Evolutionary conservation across 92 coral and sea anemone species (phyloP).

Genomic region (Paramuricea clavata): DNA sequence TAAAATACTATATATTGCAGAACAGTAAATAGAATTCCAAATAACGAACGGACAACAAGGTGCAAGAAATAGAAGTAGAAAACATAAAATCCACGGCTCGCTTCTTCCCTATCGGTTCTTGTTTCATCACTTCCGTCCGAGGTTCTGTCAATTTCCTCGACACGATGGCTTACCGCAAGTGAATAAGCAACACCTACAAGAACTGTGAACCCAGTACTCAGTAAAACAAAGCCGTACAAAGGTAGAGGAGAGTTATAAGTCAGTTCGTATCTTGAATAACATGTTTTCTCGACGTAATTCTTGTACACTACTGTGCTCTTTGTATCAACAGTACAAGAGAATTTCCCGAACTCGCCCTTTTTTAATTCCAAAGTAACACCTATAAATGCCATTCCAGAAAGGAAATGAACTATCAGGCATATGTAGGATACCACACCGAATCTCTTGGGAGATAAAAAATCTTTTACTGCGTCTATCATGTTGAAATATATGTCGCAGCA

Average conservation of each 20-base stretch:
- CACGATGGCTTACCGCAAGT: slow-evolving; percentile 54
- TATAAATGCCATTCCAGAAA: too few species aligned
- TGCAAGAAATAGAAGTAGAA: slow-evolving; percentile 10
- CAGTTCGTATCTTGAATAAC: slow-evolving; percentile 63
- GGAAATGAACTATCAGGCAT: too few species aligned
- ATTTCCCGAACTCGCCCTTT: not conserved
- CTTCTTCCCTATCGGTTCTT: slow-evolving; percentile 44
- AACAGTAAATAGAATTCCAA: not conserved
- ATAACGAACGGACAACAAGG: not conserved
- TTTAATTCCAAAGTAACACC: too few species aligned
- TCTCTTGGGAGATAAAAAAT: too few species aligned
- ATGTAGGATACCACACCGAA: too few species aligned
- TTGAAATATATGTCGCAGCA: too few species aligned
- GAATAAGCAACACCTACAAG: not conserved
- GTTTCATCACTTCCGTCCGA: slow-evolving; percentile 50
- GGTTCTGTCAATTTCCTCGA: slow-evolving; percentile 53
- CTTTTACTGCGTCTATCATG: too few species aligned
- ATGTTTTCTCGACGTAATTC: slow-evolving; percentile 29
- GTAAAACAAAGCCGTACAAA: slow-evolving; percentile 29
- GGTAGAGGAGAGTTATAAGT: slow-evolving; percentile 56
- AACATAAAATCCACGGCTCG: too few species aligned
- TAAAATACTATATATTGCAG: not conserved
- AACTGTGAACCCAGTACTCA: not conserved
- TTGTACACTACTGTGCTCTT: not conserved
- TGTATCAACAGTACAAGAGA: not conserved